Evolutionary conservation across 2,888 invertebrate species (phyloP).

Genomic region (Hirtodrosophila alboralis): DNA sequence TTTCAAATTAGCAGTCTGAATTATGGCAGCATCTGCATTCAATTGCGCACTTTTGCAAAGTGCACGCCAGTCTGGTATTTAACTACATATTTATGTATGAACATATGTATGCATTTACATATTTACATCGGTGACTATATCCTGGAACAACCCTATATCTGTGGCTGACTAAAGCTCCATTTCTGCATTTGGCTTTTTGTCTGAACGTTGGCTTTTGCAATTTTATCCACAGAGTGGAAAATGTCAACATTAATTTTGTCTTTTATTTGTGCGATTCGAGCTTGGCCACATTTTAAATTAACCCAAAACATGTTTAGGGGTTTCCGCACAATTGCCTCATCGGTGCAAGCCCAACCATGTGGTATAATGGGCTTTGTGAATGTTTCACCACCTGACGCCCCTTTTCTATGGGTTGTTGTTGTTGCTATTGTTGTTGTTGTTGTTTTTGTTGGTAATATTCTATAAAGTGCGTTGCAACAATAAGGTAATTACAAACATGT

Average conservation of each 20-base stretch:
- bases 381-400: constrained; percentile 67
- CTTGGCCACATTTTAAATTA: constrained; percentile 82
- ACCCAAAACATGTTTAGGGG: constrained; percentile 83
- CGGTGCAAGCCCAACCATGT: constrained; percentile 61
- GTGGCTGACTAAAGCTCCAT: constrained; percentile 40
- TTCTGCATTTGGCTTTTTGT: constrained; percentile 60
- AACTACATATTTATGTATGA: constrained; percentile 6
- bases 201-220: constrained; percentile 62
- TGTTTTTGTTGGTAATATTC: constrained; percentile 11
- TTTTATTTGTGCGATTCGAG: constrained; percentile 77
- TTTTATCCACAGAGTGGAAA: constrained; percentile 79
- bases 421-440: constrained; percentile 26
- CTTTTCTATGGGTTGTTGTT: constrained; percentile 31
- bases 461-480: constrained; percentile 8
- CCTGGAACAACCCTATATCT: constrained; percentile 40
- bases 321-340: constrained; percentile 80
- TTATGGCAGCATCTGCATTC: constrained; percentile 73
- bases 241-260: constrained; percentile 82
- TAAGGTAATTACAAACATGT: too few relatives aligned
- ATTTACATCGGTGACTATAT: constrained; percentile 25
- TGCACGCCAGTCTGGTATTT: constrained; percentile 39
- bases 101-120: constrained; percentile 6
- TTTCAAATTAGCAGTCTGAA: constrained; percentile 69
- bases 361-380: constrained; percentile 53
- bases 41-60: constrained; percentile 63